Evolutionary conservation across 2,888 invertebrate genomes (phyloP).

Genomic region (Aphidius colemani): DNA sequence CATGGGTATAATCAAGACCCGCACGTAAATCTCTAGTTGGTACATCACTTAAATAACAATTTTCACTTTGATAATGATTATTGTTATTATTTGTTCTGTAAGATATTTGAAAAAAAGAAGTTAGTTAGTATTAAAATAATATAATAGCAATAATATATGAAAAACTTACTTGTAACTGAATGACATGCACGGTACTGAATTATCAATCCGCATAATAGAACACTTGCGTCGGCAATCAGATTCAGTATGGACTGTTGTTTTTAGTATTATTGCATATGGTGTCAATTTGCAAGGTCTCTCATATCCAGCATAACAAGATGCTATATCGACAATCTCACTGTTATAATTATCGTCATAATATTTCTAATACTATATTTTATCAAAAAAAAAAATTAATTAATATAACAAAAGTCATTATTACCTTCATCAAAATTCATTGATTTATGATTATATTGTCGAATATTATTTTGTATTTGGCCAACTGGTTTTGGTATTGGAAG

Average conservation of each 20-base stretch:
- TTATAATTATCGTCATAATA: too few relatives aligned
- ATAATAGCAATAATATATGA: slow-evolving; percentile 6
- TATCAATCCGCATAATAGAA: slow-evolving; percentile 63
- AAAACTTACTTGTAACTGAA: slow-evolving; percentile 71
- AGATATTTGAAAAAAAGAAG: background rate
- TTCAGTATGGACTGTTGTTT: slow-evolving; percentile 72
- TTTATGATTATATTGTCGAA: too few relatives aligned
- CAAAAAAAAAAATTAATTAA: too few relatives aligned
- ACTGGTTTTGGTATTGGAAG: slow-evolving; percentile 42
- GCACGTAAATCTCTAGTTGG: slow-evolving; percentile 76
- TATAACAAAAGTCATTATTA: background rate
- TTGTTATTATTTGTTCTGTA: slow-evolving; percentile 34
- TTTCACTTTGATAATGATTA: slow-evolving; percentile 58
- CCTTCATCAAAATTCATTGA: slow-evolving; percentile 1
- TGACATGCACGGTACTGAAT: slow-evolving; percentile 74
- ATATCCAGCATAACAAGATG: slow-evolving; percentile 75
- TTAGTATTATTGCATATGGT: slow-evolving; percentile 68
- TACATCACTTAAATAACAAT: slow-evolving; percentile 79
- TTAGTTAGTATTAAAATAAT: background rate
- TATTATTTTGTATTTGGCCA: slow-evolving; percentile 8
- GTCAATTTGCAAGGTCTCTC: slow-evolving; percentile 75
- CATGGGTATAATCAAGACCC: slow-evolving; percentile 74
- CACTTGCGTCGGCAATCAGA: slow-evolving; percentile 65
- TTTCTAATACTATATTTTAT: background rate
- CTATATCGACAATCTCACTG: slow-evolving; percentile 57